phyloP scores from a whole-genome alignment of 2,797 vertebrate species.

The Mormyrus hasselquistii region DNA sequence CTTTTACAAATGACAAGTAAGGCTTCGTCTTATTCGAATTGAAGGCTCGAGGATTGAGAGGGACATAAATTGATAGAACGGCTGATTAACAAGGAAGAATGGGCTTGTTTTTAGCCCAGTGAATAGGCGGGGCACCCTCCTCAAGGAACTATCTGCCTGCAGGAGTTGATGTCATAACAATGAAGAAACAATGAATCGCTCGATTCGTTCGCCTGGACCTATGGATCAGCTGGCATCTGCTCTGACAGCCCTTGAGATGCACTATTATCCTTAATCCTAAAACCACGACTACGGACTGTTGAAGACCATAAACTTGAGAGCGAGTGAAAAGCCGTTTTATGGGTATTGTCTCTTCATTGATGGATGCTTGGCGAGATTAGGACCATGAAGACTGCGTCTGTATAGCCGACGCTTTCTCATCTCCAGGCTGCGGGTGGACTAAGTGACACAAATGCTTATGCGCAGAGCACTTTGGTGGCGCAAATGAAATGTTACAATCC shows the following conservation, averaged over 20 bases:
- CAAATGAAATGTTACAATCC: neutral
- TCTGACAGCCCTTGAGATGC: neutral
- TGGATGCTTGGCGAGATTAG: neutral
- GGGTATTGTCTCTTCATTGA: neutral
- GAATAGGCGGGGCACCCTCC: neutral
- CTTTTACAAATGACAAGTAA: neutral
- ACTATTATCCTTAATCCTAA: neutral
- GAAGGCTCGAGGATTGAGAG: neutral
- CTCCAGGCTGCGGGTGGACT: neutral
- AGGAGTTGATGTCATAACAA: neutral
- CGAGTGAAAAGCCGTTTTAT: neutral
- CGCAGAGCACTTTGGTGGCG: neutral
- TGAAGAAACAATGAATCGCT: neutral
- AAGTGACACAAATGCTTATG: neutral
- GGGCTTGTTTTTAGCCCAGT: neutral
- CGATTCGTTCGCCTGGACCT: neutral
- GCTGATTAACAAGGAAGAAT: neutral
- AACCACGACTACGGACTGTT: neutral
- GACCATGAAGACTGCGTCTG: neutral
- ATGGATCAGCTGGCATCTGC: neutral
- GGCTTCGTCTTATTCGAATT: neutral
- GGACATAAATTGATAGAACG: slow-evolving; percentile 12
- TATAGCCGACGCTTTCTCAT: neutral
- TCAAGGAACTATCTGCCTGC: neutral
- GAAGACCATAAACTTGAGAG: neutral